Evolutionary conservation across 2,888 invertebrate genomes (phyloP).

Genomic region (Melinopterus prodromus): DNA sequence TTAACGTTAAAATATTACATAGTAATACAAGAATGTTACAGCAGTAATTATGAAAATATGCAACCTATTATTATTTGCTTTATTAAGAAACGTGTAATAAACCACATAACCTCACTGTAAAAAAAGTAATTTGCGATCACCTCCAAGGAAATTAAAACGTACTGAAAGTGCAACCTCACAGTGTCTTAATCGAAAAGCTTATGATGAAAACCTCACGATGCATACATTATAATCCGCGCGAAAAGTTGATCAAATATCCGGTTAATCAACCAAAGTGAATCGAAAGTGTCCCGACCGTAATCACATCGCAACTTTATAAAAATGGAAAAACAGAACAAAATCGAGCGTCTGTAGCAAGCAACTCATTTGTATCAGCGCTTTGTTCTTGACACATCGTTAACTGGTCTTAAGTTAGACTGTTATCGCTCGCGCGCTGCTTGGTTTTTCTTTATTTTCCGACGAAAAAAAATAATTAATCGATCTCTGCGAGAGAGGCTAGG

Average conservation of each 20-base stretch:
- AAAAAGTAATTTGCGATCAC: neutral
- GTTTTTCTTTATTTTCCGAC: conserved; percentile 18
- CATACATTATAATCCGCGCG: neutral
- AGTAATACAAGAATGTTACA: neutral
- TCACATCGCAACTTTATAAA: neutral
- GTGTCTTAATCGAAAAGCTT: neutral
- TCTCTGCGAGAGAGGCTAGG: neutral
- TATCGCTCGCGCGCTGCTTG: neutral
- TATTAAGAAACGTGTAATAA: neutral
- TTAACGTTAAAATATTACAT: too few species aligned
- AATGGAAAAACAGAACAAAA: neutral
- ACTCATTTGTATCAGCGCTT: conserved; percentile 6
- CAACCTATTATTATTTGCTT: neutral
- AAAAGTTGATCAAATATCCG: neutral
- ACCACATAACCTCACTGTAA: neutral
- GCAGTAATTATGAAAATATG: neutral
- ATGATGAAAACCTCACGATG: neutral
- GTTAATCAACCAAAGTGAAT: neutral
- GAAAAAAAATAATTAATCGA: conserved; percentile 23
- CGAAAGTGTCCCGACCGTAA: conserved; percentile 5
- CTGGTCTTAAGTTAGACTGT: conserved; percentile 10
- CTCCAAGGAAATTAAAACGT: neutral
- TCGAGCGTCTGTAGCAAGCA: neutral
- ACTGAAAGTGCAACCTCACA: neutral
- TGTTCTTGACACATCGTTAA: conserved; percentile 20